Base-by-base conservation (phyloP, 2,113 vertebrate species). In the Myotis brandtii region DNA sequence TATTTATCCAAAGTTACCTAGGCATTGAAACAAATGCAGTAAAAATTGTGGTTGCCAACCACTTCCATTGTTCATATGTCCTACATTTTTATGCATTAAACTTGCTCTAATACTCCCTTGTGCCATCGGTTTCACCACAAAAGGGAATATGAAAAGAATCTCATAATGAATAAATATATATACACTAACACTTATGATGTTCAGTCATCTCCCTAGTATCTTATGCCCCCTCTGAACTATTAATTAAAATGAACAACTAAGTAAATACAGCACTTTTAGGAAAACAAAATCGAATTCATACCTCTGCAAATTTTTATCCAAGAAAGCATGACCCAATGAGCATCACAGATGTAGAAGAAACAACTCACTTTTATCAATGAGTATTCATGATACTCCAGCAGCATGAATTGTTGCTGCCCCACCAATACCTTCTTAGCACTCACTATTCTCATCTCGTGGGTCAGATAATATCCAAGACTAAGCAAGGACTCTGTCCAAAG, bases 231-330 rank as follows among this genome's bases (percentile, higher is more conserved):
- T 56, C 2, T 87, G 9, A 90, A 32, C 20, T 48, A 86, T 5
- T 84, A 16, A 40, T 2, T 59, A 94, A 76, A 50, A 50, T 67
- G 9, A 83, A 5, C 52, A 85, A 76, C 34, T 79, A 66, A 34
- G 0, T 64, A 4, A 81, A 46, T 5, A 54, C 1, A 16, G 3
- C 6, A 43, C 54, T 75, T 95, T 88, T 14, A 77, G 23, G n/a
- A 80, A 85, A 95, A 10, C 2, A 11, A 95, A 92, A 43, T n/a
- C 34, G 14, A 90, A 48, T 82, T 69, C 9, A 11, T 43, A 62
- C 0, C 2, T 62, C 4, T 80, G 25, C 21, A 81, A 81, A 48
- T 21, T 72, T 93, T 30, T 62, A 54, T 64, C 20, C 14, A 88
- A 67, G 79, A 67, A 93, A 89, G 13, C 2, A 67, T 23, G 12